Evolutionary conservation across 1,140 invertebrate species (phyloP).

Genomic region (Panagrolaimus sp.): DNA sequence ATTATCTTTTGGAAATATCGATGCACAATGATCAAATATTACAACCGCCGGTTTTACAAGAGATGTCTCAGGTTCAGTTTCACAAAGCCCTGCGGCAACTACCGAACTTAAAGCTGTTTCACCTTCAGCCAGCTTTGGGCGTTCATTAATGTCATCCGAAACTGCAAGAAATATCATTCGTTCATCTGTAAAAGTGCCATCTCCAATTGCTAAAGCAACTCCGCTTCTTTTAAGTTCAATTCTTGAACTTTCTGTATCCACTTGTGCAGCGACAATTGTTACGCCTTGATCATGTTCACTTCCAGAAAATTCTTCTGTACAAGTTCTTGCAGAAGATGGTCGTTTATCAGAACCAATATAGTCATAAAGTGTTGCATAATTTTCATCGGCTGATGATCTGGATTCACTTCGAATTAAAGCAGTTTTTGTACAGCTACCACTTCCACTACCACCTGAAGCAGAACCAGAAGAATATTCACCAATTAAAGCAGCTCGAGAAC

Average conservation of each 20-base stretch:
- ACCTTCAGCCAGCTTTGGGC: slow-evolving; percentile 33
- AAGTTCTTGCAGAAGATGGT: slow-evolving; percentile 11
- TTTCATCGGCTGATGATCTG: slow-evolving; percentile 42
- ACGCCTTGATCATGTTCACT: slow-evolving; percentile 30
- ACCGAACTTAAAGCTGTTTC: slow-evolving; percentile 43
- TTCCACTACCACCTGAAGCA: slow-evolving; percentile 32
- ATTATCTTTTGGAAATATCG: slow-evolving; percentile 54
- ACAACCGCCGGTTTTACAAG: slow-evolving; percentile 50
- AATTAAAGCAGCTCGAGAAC: slow-evolving; percentile 52
- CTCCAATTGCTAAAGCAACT: slow-evolving; percentile 39
- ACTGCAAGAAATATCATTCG: slow-evolving; percentile 52
- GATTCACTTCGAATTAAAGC: slow-evolving; percentile 36
- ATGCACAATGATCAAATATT: slow-evolving; percentile 54
- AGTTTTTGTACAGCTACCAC: slow-evolving; percentile 21
- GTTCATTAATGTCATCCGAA: slow-evolving; percentile 47
- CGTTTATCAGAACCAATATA: slow-evolving; percentile 30
- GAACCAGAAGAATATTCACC: slow-evolving; percentile 49
- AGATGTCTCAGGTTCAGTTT: slow-evolving; percentile 29
- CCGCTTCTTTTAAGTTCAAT: slow-evolving; percentile 48
- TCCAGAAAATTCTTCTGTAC: slow-evolving; percentile 23
- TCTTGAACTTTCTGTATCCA: slow-evolving; percentile 38
- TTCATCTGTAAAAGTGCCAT: slow-evolving; percentile 38
- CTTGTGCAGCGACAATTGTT: slow-evolving; percentile 51
- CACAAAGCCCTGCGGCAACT: slow-evolving; percentile 37
- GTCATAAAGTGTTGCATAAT: slow-evolving; percentile 57